Conservation (phyloP, 2,888 invertebrate species). For the Drosophila paranaensis region DNA sequence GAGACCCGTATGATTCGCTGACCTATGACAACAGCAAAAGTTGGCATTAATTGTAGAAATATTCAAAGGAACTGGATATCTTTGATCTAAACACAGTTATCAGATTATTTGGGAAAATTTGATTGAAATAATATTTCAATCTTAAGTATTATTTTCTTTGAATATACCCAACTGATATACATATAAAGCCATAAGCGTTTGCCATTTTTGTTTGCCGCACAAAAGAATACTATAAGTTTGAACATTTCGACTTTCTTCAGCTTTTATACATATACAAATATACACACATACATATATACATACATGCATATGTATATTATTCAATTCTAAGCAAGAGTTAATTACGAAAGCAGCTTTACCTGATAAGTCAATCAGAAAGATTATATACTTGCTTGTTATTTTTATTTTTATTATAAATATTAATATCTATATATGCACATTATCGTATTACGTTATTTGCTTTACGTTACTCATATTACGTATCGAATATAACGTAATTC, state of each 20-base stretch:
- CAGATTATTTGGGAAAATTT: background rate
- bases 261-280: too few species aligned
- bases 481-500: too few species aligned
- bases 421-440: too few species aligned
- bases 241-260: background rate
- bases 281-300: rapidly evolving
- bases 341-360: too few species aligned
- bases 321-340: too few species aligned
- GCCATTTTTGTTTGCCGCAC: background rate
- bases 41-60: background rate
- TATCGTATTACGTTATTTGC: too few species aligned
- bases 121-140: background rate
- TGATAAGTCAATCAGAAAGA: too few species aligned
- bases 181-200: background rate
- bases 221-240: slow-evolving; percentile 16
- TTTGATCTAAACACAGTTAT: background rate
- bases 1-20: slow-evolving; percentile 1
- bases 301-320: too few species aligned
- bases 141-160: background rate
- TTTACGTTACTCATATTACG: too few species aligned
- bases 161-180: background rate
- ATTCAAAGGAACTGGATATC: too few species aligned
- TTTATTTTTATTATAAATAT: too few species aligned
- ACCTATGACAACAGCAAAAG: slow-evolving; percentile 26
- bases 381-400: too few species aligned